phyloP scores from a whole-genome alignment of 2,113 vertebrate genomes.

The Gnathonemus longibarbis region DNA sequence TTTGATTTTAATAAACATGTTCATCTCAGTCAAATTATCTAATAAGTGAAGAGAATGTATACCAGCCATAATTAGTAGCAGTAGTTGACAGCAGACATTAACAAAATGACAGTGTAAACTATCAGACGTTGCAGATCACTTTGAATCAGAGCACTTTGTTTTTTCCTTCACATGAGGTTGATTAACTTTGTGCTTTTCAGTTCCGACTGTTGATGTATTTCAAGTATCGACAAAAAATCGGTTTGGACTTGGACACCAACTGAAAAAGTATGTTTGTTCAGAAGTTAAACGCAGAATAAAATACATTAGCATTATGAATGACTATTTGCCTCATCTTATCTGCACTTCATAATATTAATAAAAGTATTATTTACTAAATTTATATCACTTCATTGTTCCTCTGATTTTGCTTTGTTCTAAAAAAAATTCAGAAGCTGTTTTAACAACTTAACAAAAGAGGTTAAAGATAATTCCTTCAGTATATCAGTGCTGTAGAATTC shows the following conservation, averaged over 20 bases:
- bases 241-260: slow-evolving; percentile 81
- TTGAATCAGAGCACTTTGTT: background rate
- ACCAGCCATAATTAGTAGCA: slow-evolving; percentile 70
- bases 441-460: background rate
- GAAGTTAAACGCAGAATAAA: background rate
- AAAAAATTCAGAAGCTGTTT: background rate
- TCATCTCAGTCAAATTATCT: background rate
- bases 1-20: background rate
- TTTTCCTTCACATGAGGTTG: background rate
- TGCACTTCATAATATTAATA: background rate
- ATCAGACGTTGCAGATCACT: background rate
- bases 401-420: background rate
- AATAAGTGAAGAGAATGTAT: background rate
- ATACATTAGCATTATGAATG: background rate
- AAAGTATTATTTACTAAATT: background rate
- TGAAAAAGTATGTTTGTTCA: slow-evolving; percentile 74
- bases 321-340: background rate
- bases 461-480: background rate
- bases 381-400: background rate
- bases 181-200: slow-evolving; percentile 41
- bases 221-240: slow-evolving; percentile 81
- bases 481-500: background rate
- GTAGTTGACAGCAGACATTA: background rate
- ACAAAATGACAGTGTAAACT: background rate
- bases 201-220: slow-evolving; percentile 86